These are phyloP conservation scores for Chiloscyllium plagiosum DNA, from an alignment of 2,113 vertebrate genomes.

Conservation along the genomic window DNA sequence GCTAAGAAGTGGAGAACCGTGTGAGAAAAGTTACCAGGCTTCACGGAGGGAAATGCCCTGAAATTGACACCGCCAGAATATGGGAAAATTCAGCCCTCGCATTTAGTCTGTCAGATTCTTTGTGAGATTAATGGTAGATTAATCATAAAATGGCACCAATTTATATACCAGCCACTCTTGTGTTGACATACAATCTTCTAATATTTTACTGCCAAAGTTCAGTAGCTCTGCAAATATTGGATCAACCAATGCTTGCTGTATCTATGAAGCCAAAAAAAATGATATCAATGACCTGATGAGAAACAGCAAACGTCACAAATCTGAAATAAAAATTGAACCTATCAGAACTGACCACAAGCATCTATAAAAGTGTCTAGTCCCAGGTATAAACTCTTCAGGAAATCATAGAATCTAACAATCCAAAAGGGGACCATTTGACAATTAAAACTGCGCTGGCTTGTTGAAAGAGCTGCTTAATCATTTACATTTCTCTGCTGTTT, in stretches of 20 bases:
- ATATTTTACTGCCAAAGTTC: neutral
- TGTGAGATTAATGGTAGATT: neutral
- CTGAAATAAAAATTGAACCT: neutral
- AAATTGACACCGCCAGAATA: no score
- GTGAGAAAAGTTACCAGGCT: no score
- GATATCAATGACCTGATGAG: neutral
- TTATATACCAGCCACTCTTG: neutral
- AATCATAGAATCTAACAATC: neutral
- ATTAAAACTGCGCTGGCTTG: neutral
- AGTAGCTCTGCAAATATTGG: neutral
- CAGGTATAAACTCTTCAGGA: neutral
- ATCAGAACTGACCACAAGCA: neutral
- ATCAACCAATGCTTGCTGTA: neutral
- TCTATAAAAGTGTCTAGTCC: neutral
- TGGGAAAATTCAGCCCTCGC: neutral
- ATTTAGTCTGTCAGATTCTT: neutral
- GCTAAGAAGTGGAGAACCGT: no score
- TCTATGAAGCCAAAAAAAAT: neutral
- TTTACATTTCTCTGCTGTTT: neutral
- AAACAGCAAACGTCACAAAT: neutral
- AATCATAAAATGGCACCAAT: neutral
- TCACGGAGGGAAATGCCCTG: no score
- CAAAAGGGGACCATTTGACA: neutral
- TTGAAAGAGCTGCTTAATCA: neutral
- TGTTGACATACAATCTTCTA: neutral